These are phyloP conservation scores for Caenorhabditis briggsae DNA, from an alignment of 1,140 invertebrate species.

Conservation along the genomic window DNA sequence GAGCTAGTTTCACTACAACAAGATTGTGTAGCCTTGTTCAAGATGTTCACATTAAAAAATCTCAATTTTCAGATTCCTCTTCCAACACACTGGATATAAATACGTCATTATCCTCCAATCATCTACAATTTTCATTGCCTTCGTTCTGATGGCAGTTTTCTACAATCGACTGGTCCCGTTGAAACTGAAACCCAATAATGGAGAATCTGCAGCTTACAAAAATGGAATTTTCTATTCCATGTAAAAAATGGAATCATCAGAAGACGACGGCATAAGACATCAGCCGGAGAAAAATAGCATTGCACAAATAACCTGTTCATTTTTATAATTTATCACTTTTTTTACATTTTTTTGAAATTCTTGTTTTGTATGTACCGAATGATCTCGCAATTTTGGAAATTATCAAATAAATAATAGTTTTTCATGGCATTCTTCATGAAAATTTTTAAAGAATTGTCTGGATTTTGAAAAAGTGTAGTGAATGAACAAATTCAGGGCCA, in stretches of 20 bases:
- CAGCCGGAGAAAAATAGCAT: neutral
- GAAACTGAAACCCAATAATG: slow-evolving; percentile 56
- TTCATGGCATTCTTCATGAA: neutral
- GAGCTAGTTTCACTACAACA: neutral
- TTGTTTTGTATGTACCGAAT: slow-evolving; percentile 7
- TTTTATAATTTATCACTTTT: no score
- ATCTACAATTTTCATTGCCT: slow-evolving; percentile 40
- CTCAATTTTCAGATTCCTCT: slow-evolving; percentile 58
- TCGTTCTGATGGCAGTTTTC: slow-evolving; percentile 60
- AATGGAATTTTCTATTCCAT: slow-evolving; percentile 58
- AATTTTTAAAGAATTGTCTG: no score
- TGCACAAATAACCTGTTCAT: slow-evolving; percentile 24
- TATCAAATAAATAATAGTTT: neutral
- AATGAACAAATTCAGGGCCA: no score
- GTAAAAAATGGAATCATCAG: neutral
- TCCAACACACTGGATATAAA: slow-evolving; percentile 64
- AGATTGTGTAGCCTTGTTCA: neutral
- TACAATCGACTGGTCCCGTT: slow-evolving; percentile 62
- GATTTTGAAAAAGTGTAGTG: neutral
- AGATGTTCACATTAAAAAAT: no score
- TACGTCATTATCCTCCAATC: slow-evolving; percentile 55
- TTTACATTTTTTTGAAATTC: neutral
- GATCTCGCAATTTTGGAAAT: neutral
- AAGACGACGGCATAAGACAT: neutral
- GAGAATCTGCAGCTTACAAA: slow-evolving; percentile 50